Conservation (phyloP, 2,888 invertebrate genomes). For the Calameuta idolon region DNA sequence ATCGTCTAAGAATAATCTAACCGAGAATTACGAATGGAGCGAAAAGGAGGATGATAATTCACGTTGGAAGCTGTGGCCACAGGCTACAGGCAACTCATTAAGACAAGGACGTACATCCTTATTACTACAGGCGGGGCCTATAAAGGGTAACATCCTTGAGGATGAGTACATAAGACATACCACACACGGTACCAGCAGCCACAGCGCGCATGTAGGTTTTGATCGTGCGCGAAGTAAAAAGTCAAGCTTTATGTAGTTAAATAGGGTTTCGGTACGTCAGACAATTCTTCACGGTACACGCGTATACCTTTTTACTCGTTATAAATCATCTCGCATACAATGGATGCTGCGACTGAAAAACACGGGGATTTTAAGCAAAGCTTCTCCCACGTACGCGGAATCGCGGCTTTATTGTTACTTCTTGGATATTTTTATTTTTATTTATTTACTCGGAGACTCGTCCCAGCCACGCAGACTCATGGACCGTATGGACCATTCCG, state of each 20-base stretch:
- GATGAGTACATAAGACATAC: conserved; percentile 18
- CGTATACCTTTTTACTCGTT: conserved; percentile 19
- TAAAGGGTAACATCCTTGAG: conserved; percentile 12
- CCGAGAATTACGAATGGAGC: not conserved
- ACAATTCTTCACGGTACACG: conserved; percentile 9
- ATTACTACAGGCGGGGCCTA: conserved; percentile 18
- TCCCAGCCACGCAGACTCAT: not conserved
- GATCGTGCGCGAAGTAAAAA: conserved; percentile 14
- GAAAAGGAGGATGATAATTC: not conserved
- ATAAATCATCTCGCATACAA: conserved; percentile 32
- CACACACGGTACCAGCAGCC: conserved; percentile 11
- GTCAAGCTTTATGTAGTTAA: conserved; percentile 10
- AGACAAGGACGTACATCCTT: conserved; percentile 23
- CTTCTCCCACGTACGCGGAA: not conserved
- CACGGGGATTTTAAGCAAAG: not conserved
- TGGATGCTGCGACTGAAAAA: conserved; percentile 6
- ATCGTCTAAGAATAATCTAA: not conserved
- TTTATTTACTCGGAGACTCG: not conserved
- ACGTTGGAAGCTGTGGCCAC: not conserved
- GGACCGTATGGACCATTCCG: not conserved
- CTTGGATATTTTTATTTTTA: not conserved
- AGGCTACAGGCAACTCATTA: conserved; percentile 24
- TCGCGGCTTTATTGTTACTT: not conserved
- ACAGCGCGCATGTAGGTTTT: conserved; percentile 22
- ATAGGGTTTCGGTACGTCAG: not conserved